Conservation (phyloP, 2,888 invertebrate species). For the Trypoxylon attenuatum region DNA sequence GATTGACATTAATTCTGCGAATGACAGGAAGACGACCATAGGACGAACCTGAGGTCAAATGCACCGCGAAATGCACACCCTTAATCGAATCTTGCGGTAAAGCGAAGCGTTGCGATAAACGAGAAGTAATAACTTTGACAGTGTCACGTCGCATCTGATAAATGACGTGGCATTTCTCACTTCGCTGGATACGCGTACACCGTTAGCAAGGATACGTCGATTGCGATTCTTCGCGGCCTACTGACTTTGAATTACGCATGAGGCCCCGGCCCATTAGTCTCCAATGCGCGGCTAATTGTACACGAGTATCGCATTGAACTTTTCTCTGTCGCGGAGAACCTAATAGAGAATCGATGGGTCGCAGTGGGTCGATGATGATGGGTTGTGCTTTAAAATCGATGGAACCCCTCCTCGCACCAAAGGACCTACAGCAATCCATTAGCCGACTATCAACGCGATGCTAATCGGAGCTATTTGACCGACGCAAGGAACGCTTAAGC, state of each 20-base stretch:
- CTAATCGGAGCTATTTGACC: too few relatives aligned
- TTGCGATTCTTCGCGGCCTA: not conserved
- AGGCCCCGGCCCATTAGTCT: too few relatives aligned
- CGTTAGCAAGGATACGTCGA: not conserved
- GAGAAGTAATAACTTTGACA: conserved; percentile 10
- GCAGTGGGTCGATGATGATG: not conserved
- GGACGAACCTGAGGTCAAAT: too few relatives aligned
- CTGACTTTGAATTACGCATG: not conserved
- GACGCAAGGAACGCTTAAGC: too few relatives aligned
- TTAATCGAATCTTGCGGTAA: not conserved
- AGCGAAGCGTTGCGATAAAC: too few relatives aligned
- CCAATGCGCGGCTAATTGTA: not conserved
- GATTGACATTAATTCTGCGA: too few relatives aligned
- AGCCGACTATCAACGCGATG: too few relatives aligned
- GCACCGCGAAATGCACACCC: too few relatives aligned
- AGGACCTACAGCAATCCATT: too few relatives aligned
- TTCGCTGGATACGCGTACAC: not conserved
- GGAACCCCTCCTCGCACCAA: too few relatives aligned
- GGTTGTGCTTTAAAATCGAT: not conserved
- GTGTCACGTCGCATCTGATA: conserved; percentile 6
- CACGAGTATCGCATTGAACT: not conserved
- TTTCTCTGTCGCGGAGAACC: not conserved
- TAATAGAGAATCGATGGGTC: not conserved
- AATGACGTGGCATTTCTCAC: conserved; percentile 10
- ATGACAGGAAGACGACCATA: too few relatives aligned